A percentile compares a stretch with the other conserved stretches of the same genome.
Evolutionary conservation across 1,140 invertebrate species (phyloP).

Genomic region (Lordiphosa mommai): DNA sequence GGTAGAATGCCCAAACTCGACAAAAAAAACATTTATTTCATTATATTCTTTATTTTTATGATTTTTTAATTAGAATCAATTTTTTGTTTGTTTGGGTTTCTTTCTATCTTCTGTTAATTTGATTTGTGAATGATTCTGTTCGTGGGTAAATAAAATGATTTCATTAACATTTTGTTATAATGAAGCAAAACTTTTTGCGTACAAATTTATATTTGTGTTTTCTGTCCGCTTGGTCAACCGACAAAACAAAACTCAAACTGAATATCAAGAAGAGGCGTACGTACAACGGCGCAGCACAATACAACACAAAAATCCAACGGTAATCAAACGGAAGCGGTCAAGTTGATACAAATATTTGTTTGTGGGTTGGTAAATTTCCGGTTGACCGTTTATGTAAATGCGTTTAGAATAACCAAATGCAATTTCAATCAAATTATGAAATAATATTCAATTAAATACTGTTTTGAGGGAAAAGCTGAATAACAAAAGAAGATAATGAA

Average conservation of each 20-base stretch:
- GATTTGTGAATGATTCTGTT: conserved; percentile 12
- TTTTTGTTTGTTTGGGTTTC: conserved; percentile 8
- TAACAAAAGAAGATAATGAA: conserved; percentile 19
- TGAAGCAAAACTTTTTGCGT: conserved; percentile 12
- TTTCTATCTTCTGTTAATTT: conserved; percentile 36
- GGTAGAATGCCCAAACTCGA: no score
- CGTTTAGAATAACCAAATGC: conserved; percentile 21
- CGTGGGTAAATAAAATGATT: conserved; percentile 42
- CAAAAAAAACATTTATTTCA: no score
- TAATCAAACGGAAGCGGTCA: conserved; percentile 66
- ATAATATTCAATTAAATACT: conserved; percentile 24
- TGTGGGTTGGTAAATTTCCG: conserved; percentile 61
- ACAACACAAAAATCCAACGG: conserved; percentile 27
- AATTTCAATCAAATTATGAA: conserved; percentile 35
- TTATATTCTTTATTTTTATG: conserved; percentile 27
- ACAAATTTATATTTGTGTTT: conserved; percentile 3
- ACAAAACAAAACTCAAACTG: conserved; percentile 16
- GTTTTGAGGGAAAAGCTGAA: not conserved
- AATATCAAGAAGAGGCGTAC: conserved; percentile 8
- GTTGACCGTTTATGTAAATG: conserved; percentile 52
- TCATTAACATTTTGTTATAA: conserved; percentile 38
- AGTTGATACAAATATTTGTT: conserved; percentile 36
- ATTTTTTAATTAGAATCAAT: conserved; percentile 53
- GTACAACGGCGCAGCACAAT: not conserved
- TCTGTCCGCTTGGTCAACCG: not conserved